Conservation (phyloP, 2,113 vertebrate genomes). For the Anolis carolinensis region DNA sequence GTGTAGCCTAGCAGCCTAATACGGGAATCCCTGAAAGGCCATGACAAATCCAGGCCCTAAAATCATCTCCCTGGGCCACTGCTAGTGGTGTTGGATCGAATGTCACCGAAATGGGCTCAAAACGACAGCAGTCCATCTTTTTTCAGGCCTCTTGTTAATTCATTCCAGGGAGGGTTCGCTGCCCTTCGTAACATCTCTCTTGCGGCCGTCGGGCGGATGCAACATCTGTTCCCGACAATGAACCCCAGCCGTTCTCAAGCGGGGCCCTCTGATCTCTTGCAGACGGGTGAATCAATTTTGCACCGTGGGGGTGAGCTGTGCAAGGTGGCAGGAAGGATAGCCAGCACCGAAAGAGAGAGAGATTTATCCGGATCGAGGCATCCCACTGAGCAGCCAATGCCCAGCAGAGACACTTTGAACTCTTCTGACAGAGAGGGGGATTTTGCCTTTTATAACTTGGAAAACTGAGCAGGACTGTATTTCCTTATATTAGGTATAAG, state of each 20-base stretch:
- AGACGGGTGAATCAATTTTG: background rate
- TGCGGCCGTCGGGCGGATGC: background rate
- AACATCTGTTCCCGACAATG: background rate
- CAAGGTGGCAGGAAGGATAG: background rate
- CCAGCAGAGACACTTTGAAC: background rate
- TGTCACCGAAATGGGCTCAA: background rate
- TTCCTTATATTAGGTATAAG: slow-evolving; percentile 37
- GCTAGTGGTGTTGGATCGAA: background rate
- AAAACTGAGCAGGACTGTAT: slow-evolving; percentile 39
- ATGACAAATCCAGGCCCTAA: too few species aligned
- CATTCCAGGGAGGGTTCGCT: background rate
- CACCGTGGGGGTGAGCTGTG: background rate
- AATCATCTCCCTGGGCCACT: too few species aligned
- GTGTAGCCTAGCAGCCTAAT: too few species aligned
- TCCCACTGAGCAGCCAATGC: background rate
- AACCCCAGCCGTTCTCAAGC: background rate
- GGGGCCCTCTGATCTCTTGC: background rate
- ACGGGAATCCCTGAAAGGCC: background rate
- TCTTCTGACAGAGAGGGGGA: background rate
- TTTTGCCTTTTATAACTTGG: slow-evolving; percentile 41
- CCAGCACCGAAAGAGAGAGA: background rate
- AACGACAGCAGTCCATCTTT: background rate
- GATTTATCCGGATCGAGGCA: background rate
- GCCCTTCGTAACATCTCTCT: background rate
- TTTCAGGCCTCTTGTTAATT: background rate